These are phyloP conservation scores for Drosophila anceps DNA, from an alignment of 2,888 invertebrate species.

Conservation along the genomic window DNA sequence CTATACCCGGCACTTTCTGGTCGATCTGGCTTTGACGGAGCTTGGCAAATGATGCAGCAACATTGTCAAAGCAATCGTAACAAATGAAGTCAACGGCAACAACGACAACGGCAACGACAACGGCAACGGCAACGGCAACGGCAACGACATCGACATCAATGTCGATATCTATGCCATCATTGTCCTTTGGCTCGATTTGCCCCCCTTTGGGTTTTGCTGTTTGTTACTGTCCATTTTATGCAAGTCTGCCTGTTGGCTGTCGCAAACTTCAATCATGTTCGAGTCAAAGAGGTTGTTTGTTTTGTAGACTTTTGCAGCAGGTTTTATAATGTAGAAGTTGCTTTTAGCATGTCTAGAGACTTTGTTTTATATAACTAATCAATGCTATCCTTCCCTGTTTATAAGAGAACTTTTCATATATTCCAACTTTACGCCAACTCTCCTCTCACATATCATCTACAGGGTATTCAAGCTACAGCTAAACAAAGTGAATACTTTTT, in stretches of 20 bases:
- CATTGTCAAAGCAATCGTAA: slow-evolving; percentile 78
- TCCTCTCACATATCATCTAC: too few relatives aligned
- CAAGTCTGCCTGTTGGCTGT: slow-evolving; percentile 15
- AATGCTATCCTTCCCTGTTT: neutral
- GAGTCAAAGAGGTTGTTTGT: neutral
- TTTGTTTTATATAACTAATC: too few relatives aligned
- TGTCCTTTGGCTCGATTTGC: neutral
- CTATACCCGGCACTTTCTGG: slow-evolving; percentile 7
- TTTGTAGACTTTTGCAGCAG: neutral
- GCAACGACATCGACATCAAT: slow-evolving; percentile 31
- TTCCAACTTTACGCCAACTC: neutral
- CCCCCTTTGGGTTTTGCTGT: slow-evolving; percentile 8
- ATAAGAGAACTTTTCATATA: neutral
- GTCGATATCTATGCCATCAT: slow-evolving; percentile 29
- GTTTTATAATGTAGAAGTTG: neutral
- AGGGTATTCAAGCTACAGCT: neutral
- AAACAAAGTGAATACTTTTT: neutral
- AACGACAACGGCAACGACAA: slow-evolving; percentile 7
- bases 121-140: slow-evolving; percentile 62
- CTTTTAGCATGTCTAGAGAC: too few relatives aligned
- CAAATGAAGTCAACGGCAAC: slow-evolving; percentile 73
- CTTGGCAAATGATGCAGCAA: slow-evolving; percentile 73
- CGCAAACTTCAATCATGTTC: neutral
- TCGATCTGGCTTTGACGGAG: slow-evolving; percentile 18
- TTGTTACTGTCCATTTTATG: slow-evolving; percentile 43